Base-by-base conservation (phyloP, 2,888 invertebrate species). In the Bembecia ichneumoniformis region DNA sequence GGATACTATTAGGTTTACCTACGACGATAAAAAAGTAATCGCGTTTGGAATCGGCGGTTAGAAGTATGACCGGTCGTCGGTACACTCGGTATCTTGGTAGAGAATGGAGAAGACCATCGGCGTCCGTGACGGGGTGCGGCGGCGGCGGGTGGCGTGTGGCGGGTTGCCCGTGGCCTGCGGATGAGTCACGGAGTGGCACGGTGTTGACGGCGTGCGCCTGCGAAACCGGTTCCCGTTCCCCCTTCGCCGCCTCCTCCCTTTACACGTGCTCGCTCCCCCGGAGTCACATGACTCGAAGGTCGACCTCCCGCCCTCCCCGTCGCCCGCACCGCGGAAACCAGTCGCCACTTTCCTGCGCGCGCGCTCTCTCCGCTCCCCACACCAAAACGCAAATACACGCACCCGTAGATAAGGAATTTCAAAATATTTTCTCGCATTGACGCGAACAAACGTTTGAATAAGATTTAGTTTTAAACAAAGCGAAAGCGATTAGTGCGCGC, bases 261-360 rank as follows among this genome's bases (percentile, higher is more conserved):
- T 28, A 28, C 28, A 28, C 51, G 43, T 51, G 46, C 49, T 47
- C 7, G 49, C 44, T 49, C 44, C 55, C 57, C 55, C 63, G 55
- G 49, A 60, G 63, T 70, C 71, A 71, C 69, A 68, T 73, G 70
- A 72, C 63, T 50, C 43, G 40, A 43, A 36, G 49, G 28, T 28
- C 28, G 28, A 28, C 28, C 28, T 9, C 9, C 49, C 53, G 52
- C 36, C 50, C 44, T 50, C 52, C 58, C 49, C 56, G 50, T 51
- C 51, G 51, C 51, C 46, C 11, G 28, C 11, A 11, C 57, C 57
- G 52, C 55, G 46, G 45, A 55, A 58, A 58, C 58, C 55, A 55
- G 59, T 52, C 54, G 55, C 56, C 56, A 60, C 60, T 60, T 57
- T 56, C 56, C 62, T 58, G 55, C 58, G 53, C 59, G 49, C 52